Percentiles rank a stretch among this genome's conserved stretches.
Conservation (phyloP, 1,140 invertebrate species). For the Pachypeltis micranthus region DNA sequence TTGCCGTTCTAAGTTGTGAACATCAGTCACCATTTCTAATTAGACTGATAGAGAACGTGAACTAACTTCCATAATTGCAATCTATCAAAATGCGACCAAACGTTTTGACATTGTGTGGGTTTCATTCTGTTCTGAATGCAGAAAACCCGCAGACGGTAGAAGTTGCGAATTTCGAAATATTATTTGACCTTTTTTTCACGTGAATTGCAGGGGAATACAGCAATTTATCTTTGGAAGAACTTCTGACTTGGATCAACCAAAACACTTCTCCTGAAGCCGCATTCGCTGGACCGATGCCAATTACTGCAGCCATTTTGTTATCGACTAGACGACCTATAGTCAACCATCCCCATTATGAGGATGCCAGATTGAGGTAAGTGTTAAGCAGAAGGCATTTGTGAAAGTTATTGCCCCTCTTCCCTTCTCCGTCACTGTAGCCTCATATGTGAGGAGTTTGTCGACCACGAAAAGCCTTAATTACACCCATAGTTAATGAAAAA, state of each 20-base stretch:
- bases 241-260: constrained; percentile 59
- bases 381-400: constrained; percentile 5
- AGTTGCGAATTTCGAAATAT: too few relatives aligned
- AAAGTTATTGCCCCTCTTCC: background rate
- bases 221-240: constrained; percentile 55
- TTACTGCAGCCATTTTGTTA: constrained; percentile 67
- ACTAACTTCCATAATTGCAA: too few relatives aligned
- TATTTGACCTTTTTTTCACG: too few relatives aligned
- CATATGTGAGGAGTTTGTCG: background rate
- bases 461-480: constrained; percentile 19
- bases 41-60: too few relatives aligned
- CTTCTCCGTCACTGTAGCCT: background rate
- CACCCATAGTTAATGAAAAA: too few relatives aligned
- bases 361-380: constrained; percentile 48
- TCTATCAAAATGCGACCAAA: too few relatives aligned
- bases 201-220: constrained; percentile 51
- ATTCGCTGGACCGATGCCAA: constrained; percentile 76
- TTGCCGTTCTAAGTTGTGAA: too few relatives aligned
- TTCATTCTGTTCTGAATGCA: too few relatives aligned
- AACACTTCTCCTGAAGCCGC: constrained; percentile 47
- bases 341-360: constrained; percentile 77
- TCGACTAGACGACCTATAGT: constrained; percentile 61
- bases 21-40: too few relatives aligned
- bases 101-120: too few relatives aligned
- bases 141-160: too few relatives aligned